Evolutionary conservation across 2,888 invertebrate species (phyloP).

Genomic region (Rhyacophila evoluta): DNA sequence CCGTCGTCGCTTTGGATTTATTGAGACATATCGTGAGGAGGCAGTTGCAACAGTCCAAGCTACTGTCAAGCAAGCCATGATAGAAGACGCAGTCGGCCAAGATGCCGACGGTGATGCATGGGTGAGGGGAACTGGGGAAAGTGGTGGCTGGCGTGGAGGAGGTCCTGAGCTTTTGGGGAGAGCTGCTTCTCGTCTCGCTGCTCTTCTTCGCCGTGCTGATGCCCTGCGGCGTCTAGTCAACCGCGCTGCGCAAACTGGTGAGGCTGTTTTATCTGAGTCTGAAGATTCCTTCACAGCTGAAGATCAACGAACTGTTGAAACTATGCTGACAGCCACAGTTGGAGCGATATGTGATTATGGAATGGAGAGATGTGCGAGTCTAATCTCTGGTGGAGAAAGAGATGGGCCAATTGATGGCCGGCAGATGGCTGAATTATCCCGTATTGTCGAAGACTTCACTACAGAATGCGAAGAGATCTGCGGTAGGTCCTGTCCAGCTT

Average conservation of each 20-base stretch:
- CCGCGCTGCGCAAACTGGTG: slow-evolving; percentile 76
- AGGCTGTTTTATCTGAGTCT: slow-evolving; percentile 71
- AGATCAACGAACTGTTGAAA: slow-evolving; percentile 77
- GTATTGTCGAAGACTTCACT: slow-evolving; percentile 84
- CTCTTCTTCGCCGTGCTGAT: slow-evolving; percentile 71
- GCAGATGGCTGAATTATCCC: slow-evolving; percentile 82
- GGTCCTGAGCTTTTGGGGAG: slow-evolving; percentile 73
- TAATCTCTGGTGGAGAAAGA: slow-evolving; percentile 82
- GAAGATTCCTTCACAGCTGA: slow-evolving; percentile 78
- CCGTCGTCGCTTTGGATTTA: slow-evolving; percentile 88
- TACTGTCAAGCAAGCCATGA: slow-evolving; percentile 88
- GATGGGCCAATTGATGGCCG: slow-evolving; percentile 76
- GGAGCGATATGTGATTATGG: slow-evolving; percentile 90
- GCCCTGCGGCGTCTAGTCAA: slow-evolving; percentile 81
- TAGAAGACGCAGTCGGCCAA: slow-evolving; percentile 76
- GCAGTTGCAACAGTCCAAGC: slow-evolving; percentile 90
- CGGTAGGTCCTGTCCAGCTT: slow-evolving; percentile 80
- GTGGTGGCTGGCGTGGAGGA: slow-evolving; percentile 46
- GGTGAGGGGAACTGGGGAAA: slow-evolving; percentile 47
- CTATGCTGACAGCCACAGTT: slow-evolving; percentile 81
- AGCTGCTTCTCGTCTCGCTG: slow-evolving; percentile 60
- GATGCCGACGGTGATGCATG: slow-evolving; percentile 66
- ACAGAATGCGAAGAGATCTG: slow-evolving; percentile 80
- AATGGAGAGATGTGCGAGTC: slow-evolving; percentile 91
- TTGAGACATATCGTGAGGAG: slow-evolving; percentile 89